These are phyloP conservation scores for Xylocampa areola DNA, from an alignment of 2,888 invertebrate genomes.

Conservation along the genomic window DNA sequence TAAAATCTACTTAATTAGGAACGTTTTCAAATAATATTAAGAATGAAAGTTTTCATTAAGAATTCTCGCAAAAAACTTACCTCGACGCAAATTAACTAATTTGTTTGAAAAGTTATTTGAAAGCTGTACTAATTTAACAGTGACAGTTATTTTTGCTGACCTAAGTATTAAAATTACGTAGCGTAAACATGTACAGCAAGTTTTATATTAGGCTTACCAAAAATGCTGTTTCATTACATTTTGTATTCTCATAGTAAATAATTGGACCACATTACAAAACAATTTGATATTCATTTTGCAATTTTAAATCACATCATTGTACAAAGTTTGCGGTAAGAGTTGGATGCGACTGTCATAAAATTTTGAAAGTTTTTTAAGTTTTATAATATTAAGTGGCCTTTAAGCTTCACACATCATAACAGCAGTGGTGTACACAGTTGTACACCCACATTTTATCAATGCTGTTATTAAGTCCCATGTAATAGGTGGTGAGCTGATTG, in stretches of 20 bases:
- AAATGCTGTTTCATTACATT: conserved; percentile 4
- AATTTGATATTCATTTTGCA: no score
- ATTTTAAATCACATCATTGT: no score
- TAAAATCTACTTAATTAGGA: conserved; percentile 42
- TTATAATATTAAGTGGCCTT: no score
- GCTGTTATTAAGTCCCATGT: no score
- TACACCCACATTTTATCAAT: no score
- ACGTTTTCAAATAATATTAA: conserved; percentile 6
- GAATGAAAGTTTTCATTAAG: conserved; percentile 32
- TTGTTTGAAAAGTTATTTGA: conserved; percentile 32
- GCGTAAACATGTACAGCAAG: neutral
- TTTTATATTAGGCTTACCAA: conserved; percentile 4
- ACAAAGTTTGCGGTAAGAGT: no score
- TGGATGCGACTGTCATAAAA: no score
- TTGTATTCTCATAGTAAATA: neutral
- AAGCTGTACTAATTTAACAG: conserved; percentile 9
- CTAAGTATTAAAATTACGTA: neutral
- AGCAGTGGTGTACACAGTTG: no score
- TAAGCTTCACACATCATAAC: no score
- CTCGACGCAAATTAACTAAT: conserved; percentile 20
- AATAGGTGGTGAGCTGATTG: no score
- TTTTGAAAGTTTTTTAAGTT: no score
- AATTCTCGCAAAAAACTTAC: conserved; percentile 35
- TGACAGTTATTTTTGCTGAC: conserved; percentile 8
- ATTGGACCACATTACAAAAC: no score